Conservation (phyloP, 2,888 invertebrate genomes). For the Drosophila fungiperda region DNA sequence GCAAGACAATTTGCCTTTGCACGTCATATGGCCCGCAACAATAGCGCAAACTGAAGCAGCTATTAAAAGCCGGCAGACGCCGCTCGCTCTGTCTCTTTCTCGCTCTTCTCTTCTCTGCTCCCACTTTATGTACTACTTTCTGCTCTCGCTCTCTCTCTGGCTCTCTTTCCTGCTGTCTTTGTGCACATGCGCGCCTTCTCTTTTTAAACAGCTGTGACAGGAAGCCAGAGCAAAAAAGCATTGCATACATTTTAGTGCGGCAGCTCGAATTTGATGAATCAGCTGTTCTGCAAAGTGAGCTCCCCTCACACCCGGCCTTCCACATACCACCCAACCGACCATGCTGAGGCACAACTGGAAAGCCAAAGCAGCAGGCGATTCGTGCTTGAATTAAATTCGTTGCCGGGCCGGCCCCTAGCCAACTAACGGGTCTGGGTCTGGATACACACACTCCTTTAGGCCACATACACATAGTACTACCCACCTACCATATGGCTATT, state of each 20-base stretch:
- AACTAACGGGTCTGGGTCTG: conserved; percentile 19
- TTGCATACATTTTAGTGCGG: conserved; percentile 24
- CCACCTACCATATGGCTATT: conserved; percentile 79
- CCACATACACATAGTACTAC: conserved; percentile 53
- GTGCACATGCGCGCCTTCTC: conserved; percentile 25
- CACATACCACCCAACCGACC: not conserved
- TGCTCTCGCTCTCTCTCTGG: not conserved
- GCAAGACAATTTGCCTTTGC: conserved; percentile 73
- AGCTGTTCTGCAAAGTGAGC: conserved; percentile 67
- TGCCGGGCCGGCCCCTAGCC: conserved; percentile 43
- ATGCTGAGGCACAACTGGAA: conserved; percentile 33
- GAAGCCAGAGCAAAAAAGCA: conserved; percentile 41
- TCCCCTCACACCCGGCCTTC: not conserved
- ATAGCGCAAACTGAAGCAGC: conserved; percentile 47
- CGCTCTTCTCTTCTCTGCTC: not conserved
- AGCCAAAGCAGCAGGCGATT: conserved; percentile 33
- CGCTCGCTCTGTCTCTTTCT: conserved; percentile 10
- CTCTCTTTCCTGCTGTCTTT: not conserved
- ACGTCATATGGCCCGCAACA: conserved; percentile 63
- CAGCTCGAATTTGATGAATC: conserved; percentile 61
- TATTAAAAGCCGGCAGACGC: conserved; percentile 67
- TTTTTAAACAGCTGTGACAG: conserved; percentile 55
- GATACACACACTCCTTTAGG: conserved; percentile 41
- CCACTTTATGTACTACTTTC: conserved; percentile 3
- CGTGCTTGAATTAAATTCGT: conserved; percentile 43